These are phyloP conservation scores for Tilapia sparmanii DNA, from an alignment of 2,113 vertebrate species.

Conservation along the genomic window DNA sequence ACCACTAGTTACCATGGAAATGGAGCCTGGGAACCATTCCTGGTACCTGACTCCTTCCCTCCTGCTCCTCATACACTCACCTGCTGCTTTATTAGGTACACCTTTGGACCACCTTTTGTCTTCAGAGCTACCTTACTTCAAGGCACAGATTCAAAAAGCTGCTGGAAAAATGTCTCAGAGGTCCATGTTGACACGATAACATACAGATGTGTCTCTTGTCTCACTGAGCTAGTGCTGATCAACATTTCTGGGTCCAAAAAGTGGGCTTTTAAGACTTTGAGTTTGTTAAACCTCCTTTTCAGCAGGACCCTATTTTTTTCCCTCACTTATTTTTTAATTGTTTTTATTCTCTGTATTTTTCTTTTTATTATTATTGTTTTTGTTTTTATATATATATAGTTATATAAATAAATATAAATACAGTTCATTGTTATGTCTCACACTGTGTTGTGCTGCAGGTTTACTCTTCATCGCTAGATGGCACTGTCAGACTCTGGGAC, in stretches of 20 bases:
- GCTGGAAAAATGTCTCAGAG: background rate
- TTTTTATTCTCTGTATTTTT: background rate
- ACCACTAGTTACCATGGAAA: background rate
- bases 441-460: slow-evolving; percentile 65
- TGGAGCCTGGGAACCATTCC: background rate
- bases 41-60: background rate
- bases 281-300: background rate
- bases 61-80: background rate
- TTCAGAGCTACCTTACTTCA: background rate
- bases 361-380: background rate
- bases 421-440: background rate
- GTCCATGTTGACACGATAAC: background rate
- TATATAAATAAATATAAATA: background rate
- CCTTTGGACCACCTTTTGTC: background rate
- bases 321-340: background rate
- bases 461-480: slow-evolving; percentile 87
- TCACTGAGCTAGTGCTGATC: background rate
- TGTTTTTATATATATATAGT: background rate
- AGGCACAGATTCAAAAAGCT: background rate
- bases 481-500: slow-evolving; percentile 92
- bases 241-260: background rate
- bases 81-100: background rate
- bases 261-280: background rate
- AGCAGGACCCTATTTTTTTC: background rate
- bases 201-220: background rate